These are phyloP conservation scores for Hyposmocoma kahamanoa DNA, from an alignment of 1,140 invertebrate species.

Conservation along the genomic window DNA sequence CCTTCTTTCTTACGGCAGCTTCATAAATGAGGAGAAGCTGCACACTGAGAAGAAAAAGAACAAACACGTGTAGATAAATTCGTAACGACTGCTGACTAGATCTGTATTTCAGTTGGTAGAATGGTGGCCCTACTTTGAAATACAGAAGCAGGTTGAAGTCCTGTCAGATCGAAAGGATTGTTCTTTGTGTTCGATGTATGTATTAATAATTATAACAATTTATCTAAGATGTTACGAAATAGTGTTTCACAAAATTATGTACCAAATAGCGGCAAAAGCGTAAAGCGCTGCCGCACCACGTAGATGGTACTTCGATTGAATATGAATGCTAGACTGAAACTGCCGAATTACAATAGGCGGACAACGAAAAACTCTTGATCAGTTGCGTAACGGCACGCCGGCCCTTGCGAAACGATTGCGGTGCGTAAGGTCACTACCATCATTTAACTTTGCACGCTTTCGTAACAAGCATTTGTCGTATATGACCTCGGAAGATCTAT, in stretches of 20 bases:
- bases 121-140: no score
- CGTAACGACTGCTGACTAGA: no score
- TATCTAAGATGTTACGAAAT: no score
- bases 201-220: no score
- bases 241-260: no score
- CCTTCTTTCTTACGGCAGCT: no score
- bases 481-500: slow-evolving; percentile 13
- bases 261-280: no score
- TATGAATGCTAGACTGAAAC: slow-evolving; percentile 27
- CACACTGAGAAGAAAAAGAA: no score
- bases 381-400: slow-evolving; percentile 36
- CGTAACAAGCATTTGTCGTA: slow-evolving; percentile 46
- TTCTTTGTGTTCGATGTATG: background rate
- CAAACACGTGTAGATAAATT: no score
- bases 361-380: slow-evolving; percentile 30
- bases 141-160: background rate
- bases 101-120: no score
- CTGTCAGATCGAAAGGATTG: background rate
- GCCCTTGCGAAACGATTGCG: slow-evolving; percentile 43
- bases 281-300: no score
- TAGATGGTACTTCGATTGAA: slow-evolving; percentile 23
- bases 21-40: no score
- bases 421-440: slow-evolving; percentile 63
- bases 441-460: slow-evolving; percentile 62
- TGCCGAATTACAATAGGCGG: slow-evolving; percentile 38